These are phyloP conservation scores for Chlamydotis undulata DNA, from an alignment of 2,113 vertebrate genomes.

Conservation along the genomic window DNA sequence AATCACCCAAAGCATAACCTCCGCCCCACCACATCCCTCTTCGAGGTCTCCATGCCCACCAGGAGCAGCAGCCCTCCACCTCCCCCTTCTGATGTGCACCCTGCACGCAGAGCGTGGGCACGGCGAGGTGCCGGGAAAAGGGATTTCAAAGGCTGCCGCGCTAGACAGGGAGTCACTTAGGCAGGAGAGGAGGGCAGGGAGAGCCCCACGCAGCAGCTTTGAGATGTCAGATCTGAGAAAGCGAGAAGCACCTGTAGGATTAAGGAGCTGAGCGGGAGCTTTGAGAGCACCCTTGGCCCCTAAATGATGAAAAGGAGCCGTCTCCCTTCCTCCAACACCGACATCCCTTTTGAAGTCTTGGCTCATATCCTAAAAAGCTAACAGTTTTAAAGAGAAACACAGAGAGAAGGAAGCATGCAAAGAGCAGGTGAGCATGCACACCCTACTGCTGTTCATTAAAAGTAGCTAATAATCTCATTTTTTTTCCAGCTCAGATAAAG, in stretches of 20 bases:
- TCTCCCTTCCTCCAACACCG: background rate
- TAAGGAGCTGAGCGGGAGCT: background rate
- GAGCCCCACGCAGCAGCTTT: background rate
- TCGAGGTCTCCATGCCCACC: accelerated
- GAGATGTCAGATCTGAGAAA: constrained; percentile 1
- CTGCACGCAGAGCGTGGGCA: background rate
- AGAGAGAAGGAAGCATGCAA: background rate
- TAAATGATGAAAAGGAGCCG: background rate
- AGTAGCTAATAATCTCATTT: background rate
- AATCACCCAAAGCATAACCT: background rate
- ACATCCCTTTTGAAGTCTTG: background rate
- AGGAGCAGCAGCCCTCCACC: background rate
- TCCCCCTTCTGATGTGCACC: background rate
- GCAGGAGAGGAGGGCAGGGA: background rate
- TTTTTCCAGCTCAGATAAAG: constrained; percentile 27
- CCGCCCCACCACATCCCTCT: background rate
- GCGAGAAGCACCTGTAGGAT: background rate
- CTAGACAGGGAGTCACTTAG: background rate
- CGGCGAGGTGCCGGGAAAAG: accelerated
- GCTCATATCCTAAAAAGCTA: background rate
- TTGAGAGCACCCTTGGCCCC: background rate
- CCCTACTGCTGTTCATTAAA: background rate
- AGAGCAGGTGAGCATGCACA: background rate
- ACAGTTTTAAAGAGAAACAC: background rate
- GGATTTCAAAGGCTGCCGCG: background rate